Conservation (phyloP, 2,113 vertebrate species). For the Neogobius melanostomus region DNA sequence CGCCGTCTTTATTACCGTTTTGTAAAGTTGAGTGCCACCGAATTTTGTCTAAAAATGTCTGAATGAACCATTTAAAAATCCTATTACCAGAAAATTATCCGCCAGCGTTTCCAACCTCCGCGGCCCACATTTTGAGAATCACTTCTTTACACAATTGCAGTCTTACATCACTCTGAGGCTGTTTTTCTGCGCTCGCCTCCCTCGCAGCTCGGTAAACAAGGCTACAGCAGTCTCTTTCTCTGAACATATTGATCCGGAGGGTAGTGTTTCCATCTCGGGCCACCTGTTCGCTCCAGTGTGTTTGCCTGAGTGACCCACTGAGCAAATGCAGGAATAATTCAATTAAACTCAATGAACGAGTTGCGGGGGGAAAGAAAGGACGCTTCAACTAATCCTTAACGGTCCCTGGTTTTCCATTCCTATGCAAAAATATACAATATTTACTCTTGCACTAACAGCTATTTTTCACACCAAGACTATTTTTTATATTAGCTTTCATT, state of each 20-base stretch:
- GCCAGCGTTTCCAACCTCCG: neutral
- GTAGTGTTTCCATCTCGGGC: slow-evolving; percentile 28
- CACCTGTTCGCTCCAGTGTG: slow-evolving; percentile 33
- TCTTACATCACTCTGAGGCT: neutral
- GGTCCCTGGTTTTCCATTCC: neutral
- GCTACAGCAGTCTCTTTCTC: slow-evolving; percentile 26
- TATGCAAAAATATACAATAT: neutral
- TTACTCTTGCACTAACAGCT: slow-evolving; percentile 2
- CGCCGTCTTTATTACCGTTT: too few species aligned
- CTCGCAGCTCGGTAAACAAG: slow-evolving; percentile 35
- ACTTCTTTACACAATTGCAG: neutral
- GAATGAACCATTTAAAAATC: too few species aligned
- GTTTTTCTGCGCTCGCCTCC: slow-evolving; percentile 3
- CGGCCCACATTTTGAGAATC: neutral
- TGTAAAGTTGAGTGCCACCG: too few species aligned
- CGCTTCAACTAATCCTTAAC: neutral
- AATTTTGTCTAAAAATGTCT: too few species aligned
- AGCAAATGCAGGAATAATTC: neutral
- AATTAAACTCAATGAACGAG: neutral
- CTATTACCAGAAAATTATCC: too few species aligned
- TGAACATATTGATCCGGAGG: slow-evolving; percentile 42
- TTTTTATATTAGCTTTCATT: slow-evolving; percentile 4
- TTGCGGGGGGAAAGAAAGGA: neutral
- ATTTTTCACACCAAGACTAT: slow-evolving; percentile 3
- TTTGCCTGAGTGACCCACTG: slow-evolving; percentile 6